Percentiles rank a stretch among this genome's conserved stretches.
phyloP scores from a whole-genome alignment of 1,140 invertebrate genomes.

The Pseudomyrmex cubaensis region DNA sequence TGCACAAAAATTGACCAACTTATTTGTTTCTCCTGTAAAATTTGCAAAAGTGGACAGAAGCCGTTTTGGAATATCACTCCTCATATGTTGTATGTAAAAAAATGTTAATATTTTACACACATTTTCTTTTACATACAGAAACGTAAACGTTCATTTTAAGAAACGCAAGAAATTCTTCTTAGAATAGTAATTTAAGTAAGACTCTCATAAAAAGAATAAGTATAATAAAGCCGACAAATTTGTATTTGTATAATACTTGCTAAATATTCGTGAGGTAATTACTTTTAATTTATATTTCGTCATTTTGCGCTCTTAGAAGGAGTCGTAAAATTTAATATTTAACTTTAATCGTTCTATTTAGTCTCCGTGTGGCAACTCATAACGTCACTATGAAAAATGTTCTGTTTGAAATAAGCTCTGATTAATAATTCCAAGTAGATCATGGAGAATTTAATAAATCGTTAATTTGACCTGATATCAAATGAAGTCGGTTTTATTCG shows the following conservation, averaged over 20 bases:
- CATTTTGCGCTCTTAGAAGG: not conserved
- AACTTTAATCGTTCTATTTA: slow-evolving; percentile 29
- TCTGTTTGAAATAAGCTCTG: slow-evolving; percentile 16
- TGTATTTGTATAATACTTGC: no score
- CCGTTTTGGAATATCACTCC: no score
- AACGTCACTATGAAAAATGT: slow-evolving; percentile 5
- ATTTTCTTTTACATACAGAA: not conserved
- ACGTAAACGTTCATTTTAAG: slow-evolving; percentile 15
- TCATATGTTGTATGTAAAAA: no score
- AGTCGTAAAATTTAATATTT: slow-evolving; percentile 27
- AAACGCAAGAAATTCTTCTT: not conserved
- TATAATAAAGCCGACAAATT: not conserved
- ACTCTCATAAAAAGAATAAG: not conserved
- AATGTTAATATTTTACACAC: no score
- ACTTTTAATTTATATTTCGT: slow-evolving; percentile 3
- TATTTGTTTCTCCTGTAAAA: no score
- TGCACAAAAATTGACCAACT: no score
- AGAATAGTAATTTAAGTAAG: not conserved
- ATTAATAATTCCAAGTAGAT: slow-evolving; percentile 53
- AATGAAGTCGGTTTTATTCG: slow-evolving; percentile 11
- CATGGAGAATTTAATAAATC: slow-evolving; percentile 34
- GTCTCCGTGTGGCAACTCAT: slow-evolving; percentile 17
- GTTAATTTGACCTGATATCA: slow-evolving; percentile 27
- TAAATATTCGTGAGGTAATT: slow-evolving; percentile 3
- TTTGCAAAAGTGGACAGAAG: no score